These are phyloP conservation scores for Fragum whitleyi DNA, from an alignment of 2,888 invertebrate species.

Conservation along the genomic window DNA sequence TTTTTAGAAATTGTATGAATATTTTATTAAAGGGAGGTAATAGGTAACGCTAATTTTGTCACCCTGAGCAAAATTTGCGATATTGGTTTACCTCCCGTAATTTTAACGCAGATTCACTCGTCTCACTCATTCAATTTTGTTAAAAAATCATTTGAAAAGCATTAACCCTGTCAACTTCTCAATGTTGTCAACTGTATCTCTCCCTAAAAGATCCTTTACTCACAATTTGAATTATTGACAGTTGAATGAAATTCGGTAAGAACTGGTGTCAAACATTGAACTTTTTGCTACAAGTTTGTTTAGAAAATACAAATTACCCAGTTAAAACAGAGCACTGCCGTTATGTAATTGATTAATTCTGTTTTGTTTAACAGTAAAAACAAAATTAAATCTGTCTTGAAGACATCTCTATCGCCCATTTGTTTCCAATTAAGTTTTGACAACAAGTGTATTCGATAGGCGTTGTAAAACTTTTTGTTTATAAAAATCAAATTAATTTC, in stretches of 20 bases:
- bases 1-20: no score
- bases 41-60: no score
- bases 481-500: conserved; percentile 4
- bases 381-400: conserved; percentile 8
- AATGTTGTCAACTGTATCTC: no score
- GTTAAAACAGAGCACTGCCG: background rate
- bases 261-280: conserved; percentile 56
- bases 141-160: no score
- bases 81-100: no score
- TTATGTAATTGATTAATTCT: conserved; percentile 37
- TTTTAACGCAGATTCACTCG: no score
- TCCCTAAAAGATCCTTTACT: background rate
- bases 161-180: no score
- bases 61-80: no score
- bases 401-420: conserved; percentile 28
- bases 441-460: background rate
- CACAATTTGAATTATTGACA: background rate
- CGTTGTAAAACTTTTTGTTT: background rate
- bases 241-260: background rate
- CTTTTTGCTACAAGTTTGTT: conserved; percentile 59
- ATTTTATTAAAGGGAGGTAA: no score
- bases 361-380: conserved; percentile 36
- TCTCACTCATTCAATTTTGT: no score
- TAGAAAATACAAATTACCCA: conserved; percentile 63
- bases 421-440: conserved; percentile 41